Conservation (phyloP, 2,888 invertebrate species). For the Amiota communis region DNA sequence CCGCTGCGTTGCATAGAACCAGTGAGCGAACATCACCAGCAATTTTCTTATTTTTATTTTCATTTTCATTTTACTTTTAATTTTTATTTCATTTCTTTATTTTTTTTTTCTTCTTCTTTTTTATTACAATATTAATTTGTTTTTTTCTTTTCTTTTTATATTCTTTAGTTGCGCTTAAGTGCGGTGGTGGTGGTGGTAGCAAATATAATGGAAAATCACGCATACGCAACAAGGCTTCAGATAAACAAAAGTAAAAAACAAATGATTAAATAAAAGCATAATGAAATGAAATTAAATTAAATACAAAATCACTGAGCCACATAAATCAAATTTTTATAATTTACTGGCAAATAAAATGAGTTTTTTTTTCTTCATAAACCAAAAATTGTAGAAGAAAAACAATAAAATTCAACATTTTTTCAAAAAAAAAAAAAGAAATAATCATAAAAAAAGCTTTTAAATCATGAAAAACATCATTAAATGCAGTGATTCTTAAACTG, state of each 20-base stretch:
- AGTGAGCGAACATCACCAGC: background rate
- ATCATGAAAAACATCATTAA: too few relatives aligned
- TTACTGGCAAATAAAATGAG: background rate
- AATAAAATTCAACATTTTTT: too few relatives aligned
- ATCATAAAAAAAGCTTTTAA: too few relatives aligned
- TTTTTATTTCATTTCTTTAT: background rate
- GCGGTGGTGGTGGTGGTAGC: too few relatives aligned
- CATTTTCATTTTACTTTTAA: background rate
- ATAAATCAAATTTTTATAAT: constrained; percentile 24
- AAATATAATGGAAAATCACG: too few relatives aligned
- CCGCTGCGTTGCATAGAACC: background rate
- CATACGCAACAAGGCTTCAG: too few relatives aligned
- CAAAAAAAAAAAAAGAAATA: too few relatives aligned
- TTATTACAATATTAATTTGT: background rate
- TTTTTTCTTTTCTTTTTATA: background rate
- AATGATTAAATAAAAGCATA: background rate
- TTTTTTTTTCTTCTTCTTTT: background rate
- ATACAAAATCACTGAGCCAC: background rate
- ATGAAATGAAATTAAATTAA: background rate
- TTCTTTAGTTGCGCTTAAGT: background rate
- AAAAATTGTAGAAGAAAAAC: too few relatives aligned
- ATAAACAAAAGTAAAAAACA: background rate
- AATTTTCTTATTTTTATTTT: background rate
- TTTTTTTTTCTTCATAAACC: too few relatives aligned
- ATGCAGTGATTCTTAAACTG: too few relatives aligned